Conservation (phyloP, 2,113 vertebrate species). For the Micromys minutus region DNA sequence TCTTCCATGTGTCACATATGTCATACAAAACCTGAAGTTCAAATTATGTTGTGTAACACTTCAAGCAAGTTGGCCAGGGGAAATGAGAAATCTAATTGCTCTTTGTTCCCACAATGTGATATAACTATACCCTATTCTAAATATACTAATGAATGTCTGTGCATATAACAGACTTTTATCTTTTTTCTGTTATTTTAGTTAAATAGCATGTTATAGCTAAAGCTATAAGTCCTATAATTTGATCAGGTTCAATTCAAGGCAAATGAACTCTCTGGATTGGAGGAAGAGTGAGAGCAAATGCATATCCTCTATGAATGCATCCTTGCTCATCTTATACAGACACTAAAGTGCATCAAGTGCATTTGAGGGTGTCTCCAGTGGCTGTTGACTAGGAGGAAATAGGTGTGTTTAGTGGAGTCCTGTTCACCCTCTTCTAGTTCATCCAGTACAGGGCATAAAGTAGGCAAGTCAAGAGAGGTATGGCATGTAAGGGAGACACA, state of each 20-base stretch:
- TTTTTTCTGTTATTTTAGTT: background rate
- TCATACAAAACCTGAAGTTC: background rate
- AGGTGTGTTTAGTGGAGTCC: background rate
- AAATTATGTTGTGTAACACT: background rate
- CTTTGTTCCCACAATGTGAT: background rate
- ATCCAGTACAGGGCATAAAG: background rate
- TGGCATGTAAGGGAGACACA: background rate
- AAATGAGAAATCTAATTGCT: background rate
- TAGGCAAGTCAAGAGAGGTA: background rate
- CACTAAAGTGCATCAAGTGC: too few species aligned
- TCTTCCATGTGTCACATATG: background rate
- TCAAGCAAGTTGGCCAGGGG: background rate
- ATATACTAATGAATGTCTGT: background rate
- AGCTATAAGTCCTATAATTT: background rate
- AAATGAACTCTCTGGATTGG: background rate
- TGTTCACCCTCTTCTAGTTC: background rate
- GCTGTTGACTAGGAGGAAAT: background rate
- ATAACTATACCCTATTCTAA: background rate
- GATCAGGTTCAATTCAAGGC: too few species aligned
- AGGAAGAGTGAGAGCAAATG: background rate
- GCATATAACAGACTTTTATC: background rate
- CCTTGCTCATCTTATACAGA: background rate
- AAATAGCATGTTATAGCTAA: background rate
- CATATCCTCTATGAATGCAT: background rate
- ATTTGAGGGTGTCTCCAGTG: too few species aligned